These are phyloP conservation scores for Sericinus montela DNA, from an alignment of 2,888 invertebrate genomes.

Conservation along the genomic window DNA sequence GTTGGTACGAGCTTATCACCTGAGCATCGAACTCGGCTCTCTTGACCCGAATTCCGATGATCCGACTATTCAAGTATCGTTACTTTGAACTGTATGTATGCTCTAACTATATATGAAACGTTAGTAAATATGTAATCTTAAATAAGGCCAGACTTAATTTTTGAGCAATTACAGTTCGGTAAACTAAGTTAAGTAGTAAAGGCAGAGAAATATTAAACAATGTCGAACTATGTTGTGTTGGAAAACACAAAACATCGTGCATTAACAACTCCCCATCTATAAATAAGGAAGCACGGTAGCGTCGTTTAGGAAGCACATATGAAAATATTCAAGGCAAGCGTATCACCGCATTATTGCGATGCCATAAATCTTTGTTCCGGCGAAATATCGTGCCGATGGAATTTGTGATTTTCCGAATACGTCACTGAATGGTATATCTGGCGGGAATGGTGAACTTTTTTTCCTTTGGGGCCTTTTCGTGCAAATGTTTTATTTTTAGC, in stretches of 20 bases:
- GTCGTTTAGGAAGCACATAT: conserved; percentile 1
- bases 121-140: too few relatives aligned
- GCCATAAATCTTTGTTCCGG: conserved; percentile 6
- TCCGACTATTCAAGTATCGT: too few relatives aligned
- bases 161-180: too few relatives aligned
- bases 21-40: too few relatives aligned
- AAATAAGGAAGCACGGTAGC: conserved; percentile 4
- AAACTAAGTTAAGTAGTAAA: too few relatives aligned
- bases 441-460: conserved; percentile 3
- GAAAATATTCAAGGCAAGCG: neutral
- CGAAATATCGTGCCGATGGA: conserved; percentile 13
- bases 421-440: conserved; percentile 1
- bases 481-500: neutral
- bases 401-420: conserved; percentile 5
- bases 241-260: neutral
- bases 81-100: too few relatives aligned
- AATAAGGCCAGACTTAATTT: too few relatives aligned
- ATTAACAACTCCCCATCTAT: neutral
- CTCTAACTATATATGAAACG: too few relatives aligned
- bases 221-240: neutral
- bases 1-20: too few relatives aligned
- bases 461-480: neutral
- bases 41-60: too few relatives aligned
- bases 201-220: too few relatives aligned
- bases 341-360: neutral